Evolutionary conservation across 2,113 vertebrate species (phyloP).

Genomic region (Pituophis catenifer): DNA sequence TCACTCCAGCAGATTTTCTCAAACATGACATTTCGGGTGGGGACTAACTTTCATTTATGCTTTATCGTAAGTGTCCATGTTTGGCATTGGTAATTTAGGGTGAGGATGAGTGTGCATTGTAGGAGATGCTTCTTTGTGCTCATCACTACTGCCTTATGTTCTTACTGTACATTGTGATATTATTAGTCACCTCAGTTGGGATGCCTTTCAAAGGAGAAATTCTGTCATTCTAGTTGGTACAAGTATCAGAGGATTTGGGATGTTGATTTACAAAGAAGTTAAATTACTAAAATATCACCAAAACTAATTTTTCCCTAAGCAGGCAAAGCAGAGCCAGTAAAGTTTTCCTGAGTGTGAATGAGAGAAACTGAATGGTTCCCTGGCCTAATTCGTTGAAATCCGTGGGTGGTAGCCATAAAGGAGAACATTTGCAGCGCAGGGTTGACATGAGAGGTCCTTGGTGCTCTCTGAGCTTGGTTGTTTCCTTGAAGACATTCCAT

Average conservation of each 20-base stretch:
- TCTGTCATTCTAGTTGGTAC: background rate
- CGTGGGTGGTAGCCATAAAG: too few species aligned
- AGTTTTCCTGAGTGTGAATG: background rate
- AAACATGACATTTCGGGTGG: too few species aligned
- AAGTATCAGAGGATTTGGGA: background rate
- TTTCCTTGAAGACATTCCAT: too few species aligned
- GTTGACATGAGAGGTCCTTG: too few species aligned
- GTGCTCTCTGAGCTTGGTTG: background rate
- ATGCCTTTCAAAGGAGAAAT: background rate
- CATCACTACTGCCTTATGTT: too few species aligned
- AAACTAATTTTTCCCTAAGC: background rate
- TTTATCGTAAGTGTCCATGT: too few species aligned
- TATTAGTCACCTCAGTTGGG: background rate
- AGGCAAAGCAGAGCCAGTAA: background rate
- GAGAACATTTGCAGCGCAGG: too few species aligned
- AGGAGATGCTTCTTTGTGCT: too few species aligned
- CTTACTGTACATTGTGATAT: background rate
- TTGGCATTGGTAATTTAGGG: too few species aligned
- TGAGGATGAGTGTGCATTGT: too few species aligned
- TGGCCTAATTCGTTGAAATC: background rate
- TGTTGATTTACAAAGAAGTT: background rate
- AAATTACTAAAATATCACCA: background rate
- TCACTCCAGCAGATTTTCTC: too few species aligned
- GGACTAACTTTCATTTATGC: too few species aligned
- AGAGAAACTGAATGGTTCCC: background rate